These are phyloP conservation scores for Siderastrea siderea DNA, from an alignment of 92 coral and sea anemone genomes.

Conservation along the genomic window DNA sequence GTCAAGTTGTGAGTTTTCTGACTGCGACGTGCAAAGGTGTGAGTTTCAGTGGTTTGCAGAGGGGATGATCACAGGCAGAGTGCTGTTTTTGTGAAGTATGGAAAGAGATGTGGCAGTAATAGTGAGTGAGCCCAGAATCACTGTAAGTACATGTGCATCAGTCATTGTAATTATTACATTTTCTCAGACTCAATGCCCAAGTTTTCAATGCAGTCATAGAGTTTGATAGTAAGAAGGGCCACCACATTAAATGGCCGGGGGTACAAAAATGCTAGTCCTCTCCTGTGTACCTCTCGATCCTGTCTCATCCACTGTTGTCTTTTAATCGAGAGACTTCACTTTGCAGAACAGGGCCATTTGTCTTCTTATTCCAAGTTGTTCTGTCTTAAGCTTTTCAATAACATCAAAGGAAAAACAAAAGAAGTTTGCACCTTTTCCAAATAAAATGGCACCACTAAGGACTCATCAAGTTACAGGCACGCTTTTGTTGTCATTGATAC, in stretches of 20 bases:
- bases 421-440: background rate
- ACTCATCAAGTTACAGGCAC: background rate
- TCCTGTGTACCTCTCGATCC: too few relatives aligned
- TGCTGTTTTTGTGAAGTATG: conserved; percentile 5
- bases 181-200: background rate
- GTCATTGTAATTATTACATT: background rate
- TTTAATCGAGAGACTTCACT: too few relatives aligned
- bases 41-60: conserved; percentile 30
- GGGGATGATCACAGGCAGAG: conserved; percentile 3
- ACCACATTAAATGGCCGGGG: too few relatives aligned
- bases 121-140: conserved; percentile 32
- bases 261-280: too few relatives aligned
- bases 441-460: background rate
- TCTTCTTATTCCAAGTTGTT: too few relatives aligned
- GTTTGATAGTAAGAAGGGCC: background rate
- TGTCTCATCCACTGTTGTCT: too few relatives aligned
- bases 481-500: background rate
- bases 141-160: conserved; percentile 21
- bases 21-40: conserved; percentile 5
- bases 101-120: conserved; percentile 8
- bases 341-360: too few relatives aligned
- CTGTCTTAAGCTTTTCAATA: too few relatives aligned
- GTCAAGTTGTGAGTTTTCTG: background rate
- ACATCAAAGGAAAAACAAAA: too few relatives aligned
- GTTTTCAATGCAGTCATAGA: background rate